Evolutionary conservation across 2,113 vertebrate species (phyloP).

Genomic region (Anseranas semipalmata): DNA sequence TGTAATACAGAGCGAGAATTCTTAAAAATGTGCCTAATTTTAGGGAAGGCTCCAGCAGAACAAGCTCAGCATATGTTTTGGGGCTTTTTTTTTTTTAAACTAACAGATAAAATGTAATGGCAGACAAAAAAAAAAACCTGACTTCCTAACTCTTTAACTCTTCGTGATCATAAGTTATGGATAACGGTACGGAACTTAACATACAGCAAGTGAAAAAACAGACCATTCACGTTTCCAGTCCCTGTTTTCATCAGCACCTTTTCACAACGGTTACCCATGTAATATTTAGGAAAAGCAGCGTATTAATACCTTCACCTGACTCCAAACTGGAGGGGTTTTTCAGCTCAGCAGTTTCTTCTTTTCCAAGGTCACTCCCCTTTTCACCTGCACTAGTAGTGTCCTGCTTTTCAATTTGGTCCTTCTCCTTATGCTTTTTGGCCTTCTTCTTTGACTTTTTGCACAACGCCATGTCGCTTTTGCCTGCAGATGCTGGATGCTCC

Average conservation of each 20-base stretch:
- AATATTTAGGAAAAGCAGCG: neutral
- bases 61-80: neutral
- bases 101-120: neutral
- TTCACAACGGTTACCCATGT: neutral
- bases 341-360: conserved; percentile 41
- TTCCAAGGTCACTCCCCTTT: conserved; percentile 29
- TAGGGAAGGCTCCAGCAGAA: neutral
- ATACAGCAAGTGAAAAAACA: neutral
- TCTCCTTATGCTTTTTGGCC: conserved; percentile 85
- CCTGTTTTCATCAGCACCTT: neutral
- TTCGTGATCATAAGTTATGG: neutral
- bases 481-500: conserved; percentile 6
- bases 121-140: neutral
- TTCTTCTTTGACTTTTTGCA: conserved; percentile 86
- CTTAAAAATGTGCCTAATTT: neutral
- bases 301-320: conserved; percentile 64
- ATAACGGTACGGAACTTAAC: neutral
- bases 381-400: neutral
- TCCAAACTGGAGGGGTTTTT: neutral
- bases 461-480: conserved; percentile 17
- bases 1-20: neutral
- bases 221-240: rapidly evolving
- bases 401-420: conserved; percentile 74
- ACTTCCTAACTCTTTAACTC: neutral
- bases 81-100: neutral